Conservation (phyloP, 2,113 vertebrate species). For the Diphyllodes magnificus region DNA sequence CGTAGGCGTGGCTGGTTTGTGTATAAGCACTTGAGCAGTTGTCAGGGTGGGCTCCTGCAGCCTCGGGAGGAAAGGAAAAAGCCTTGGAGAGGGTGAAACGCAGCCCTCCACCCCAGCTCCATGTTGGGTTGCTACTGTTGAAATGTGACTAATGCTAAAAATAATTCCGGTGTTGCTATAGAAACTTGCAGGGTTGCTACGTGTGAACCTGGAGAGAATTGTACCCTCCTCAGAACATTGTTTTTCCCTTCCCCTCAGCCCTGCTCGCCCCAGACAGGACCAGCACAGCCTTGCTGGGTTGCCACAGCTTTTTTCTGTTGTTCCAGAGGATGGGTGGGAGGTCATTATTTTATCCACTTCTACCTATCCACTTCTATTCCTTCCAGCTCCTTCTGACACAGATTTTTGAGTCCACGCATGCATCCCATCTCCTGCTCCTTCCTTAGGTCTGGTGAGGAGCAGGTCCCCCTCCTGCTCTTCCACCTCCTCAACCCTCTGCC, state of each 20-base stretch:
- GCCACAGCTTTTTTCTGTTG: background rate
- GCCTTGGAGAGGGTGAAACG: background rate
- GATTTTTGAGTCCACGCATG: background rate
- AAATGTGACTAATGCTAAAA: slow-evolving; percentile 74
- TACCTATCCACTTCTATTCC: background rate
- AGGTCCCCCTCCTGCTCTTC: background rate
- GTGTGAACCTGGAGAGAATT: slow-evolving; percentile 70
- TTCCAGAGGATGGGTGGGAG: background rate
- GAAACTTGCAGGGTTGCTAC: slow-evolving; percentile 76
- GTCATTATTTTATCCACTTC: background rate
- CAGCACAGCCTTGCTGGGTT: background rate
- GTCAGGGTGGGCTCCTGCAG: background rate
- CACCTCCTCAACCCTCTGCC: background rate
- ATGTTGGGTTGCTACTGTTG: slow-evolving; percentile 65
- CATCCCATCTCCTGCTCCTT: background rate
- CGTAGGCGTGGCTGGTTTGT: background rate
- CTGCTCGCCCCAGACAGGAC: background rate
- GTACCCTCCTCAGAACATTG: slow-evolving; percentile 60
- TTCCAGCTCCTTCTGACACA: background rate
- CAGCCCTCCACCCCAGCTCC: slow-evolving; percentile 42
- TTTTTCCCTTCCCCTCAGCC: slow-evolving; percentile 62
- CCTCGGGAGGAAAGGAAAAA: background rate
- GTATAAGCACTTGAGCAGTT: no score
- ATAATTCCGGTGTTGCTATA: slow-evolving; percentile 78
- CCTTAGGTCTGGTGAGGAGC: background rate